phyloP scores from a whole-genome alignment of 2,888 invertebrate genomes.

The Cryptus armator region DNA sequence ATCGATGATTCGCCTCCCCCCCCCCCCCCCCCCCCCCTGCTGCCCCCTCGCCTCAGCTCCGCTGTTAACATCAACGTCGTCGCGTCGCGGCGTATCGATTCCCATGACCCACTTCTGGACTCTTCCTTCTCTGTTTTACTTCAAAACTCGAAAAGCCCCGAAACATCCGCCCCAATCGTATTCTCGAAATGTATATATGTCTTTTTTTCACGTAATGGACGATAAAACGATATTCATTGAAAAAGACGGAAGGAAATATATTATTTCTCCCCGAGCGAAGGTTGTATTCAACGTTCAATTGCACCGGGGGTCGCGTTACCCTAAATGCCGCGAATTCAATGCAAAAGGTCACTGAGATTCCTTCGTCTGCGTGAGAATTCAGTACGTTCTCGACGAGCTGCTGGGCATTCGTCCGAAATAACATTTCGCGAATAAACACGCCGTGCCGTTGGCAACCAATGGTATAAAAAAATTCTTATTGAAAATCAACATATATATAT shows the following conservation, averaged over 20 bases:
- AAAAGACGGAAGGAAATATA: no score
- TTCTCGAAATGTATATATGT: background rate
- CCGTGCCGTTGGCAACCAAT: no score
- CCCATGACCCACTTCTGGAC: slow-evolving; percentile 63
- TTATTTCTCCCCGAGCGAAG: no score
- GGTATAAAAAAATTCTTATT: no score
- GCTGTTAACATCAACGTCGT: slow-evolving; percentile 52
- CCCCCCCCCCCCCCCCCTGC: slow-evolving; percentile 38
- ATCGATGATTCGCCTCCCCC: slow-evolving; percentile 51
- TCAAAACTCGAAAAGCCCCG: slow-evolving; percentile 20
- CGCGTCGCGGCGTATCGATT: slow-evolving; percentile 65
- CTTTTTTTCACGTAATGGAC: background rate
- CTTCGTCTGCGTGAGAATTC: background rate
- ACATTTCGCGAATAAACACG: background rate
- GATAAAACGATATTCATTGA: no score
- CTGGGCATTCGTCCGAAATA: no score
- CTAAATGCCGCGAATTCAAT: slow-evolving; percentile 40
- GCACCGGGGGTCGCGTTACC: background rate
- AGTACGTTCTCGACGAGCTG: background rate
- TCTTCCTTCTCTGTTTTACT: slow-evolving; percentile 24
- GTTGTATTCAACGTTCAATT: background rate
- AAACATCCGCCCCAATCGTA: background rate
- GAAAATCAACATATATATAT: no score
- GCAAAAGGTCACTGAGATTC: slow-evolving; percentile 46
- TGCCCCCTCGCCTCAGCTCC: slow-evolving; percentile 16